Base-by-base conservation (phyloP, 2,888 invertebrate species). In the Nomada fucata region DNA sequence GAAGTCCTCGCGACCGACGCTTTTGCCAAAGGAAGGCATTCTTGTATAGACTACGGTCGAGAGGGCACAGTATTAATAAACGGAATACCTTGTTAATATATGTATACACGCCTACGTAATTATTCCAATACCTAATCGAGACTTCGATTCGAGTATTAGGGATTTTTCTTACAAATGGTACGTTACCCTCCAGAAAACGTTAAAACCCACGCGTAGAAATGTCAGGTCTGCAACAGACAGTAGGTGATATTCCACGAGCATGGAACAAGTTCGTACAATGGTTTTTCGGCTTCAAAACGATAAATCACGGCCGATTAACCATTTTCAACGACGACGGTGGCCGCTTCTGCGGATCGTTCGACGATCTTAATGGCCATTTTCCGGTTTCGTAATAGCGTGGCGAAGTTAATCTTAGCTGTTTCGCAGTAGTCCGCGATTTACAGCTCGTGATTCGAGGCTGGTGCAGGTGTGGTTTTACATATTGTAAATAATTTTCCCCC, bases 291-390 rank as follows among this genome's bases (percentile, higher is more conserved):
- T 50, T 50, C 26, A 23, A 4, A 26, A 65, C 76, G 74, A 86
- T 90, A 89, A 90, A 90, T 90, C 89, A 88, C 82, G 79, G 83
- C 85, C 84, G 88, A 90, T 91, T 87, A 88, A 86, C 82, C 80
- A 79, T 85, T 87, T 85, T 82, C 80, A 74, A 73, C 78, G 76
- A 73, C 76, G 76, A 55, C 75, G 65, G 72, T 77, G 79, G 77
- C 69, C 80, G 85, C 83, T 88, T 85, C 87, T 85, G 85, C 57
- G 82, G 79, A 85, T 86, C 85, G 80, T 83, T 82, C 81, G 72
- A 63, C 79, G 79, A 88, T 87, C 85, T 88, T 89, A 84, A 87
- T 81, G 68, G 76, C 68, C 76, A 79, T 71, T 79, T 88, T 88
- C 87, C 88, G 86, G 85, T 89, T 88, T 88, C 88, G 87, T 83